Evolutionary conservation across 2,113 vertebrate species (phyloP), one percentile per base, ranked within the genome.

Genomic region (Garra rufa): DNA sequence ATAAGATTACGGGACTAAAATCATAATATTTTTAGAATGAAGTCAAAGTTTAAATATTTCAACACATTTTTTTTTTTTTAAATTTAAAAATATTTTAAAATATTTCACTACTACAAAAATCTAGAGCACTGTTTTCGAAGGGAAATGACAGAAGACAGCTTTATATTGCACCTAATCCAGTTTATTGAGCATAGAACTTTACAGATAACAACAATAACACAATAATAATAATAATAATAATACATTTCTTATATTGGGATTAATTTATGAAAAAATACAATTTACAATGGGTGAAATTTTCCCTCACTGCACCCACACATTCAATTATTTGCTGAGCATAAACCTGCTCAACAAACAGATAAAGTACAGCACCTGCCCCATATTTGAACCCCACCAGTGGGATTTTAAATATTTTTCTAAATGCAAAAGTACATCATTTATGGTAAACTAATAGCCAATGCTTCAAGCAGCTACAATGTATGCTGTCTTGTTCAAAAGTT

Each of bases 101-200:
- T n/a, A n/a, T n/a, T n/a, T n/a, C n/a, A n/a, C n/a, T n/a, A n/a
- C n/a, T n/a, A n/a, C n/a, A n/a, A n/a, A n/a, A n/a, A n/a, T n/a
- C n/a, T n/a, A n/a, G n/a, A n/a, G n/a, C n/a, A n/a, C n/a, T n/a
- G n/a, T n/a, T 57, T 19, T 43, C 2, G 3, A 21, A 81, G 26
- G 17, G 26, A 76, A 83, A 84, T 17, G 61, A 76, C 48, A 78
- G 13, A 71, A 74, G 13, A 65, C 46, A 71, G 21, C 85, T 3
- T 73, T 78, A 83, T 77, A 90, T 83, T 86, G 91, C 90, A 93
- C 79, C 87, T 88, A 87, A 83, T 80, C 69, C 78, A 83, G 91
- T 94, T 95, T 95, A 95, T 95, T 95, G 90, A 95, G 76, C 75
- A 70, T 70, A 24, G 7, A 70, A 70, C 79, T 81, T 81, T 81